phyloP scores from a whole-genome alignment of 2,888 invertebrate species.

The Sphaerophoria taeniata region DNA sequence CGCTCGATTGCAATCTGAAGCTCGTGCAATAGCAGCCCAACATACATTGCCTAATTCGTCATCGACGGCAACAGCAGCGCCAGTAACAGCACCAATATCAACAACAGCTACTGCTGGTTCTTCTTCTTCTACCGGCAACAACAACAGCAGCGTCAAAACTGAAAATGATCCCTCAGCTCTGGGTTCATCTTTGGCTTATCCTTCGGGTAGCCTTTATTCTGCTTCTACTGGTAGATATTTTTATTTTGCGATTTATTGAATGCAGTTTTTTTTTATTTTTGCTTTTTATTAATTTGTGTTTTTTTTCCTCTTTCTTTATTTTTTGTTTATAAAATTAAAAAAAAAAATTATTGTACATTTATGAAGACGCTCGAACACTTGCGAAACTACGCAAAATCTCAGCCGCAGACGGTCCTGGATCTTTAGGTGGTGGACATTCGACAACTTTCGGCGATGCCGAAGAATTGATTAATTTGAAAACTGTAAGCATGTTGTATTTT shows the following conservation, averaged over 20 bases:
- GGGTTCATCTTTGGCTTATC: slow-evolving; percentile 56
- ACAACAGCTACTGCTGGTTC: slow-evolving; percentile 42
- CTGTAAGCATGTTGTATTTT: slow-evolving; percentile 81
- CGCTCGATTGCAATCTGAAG: slow-evolving; percentile 72
- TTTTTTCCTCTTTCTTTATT: background rate
- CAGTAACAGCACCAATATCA: slow-evolving; percentile 47
- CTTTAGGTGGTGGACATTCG: slow-evolving; percentile 76
- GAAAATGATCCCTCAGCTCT: slow-evolving; percentile 43
- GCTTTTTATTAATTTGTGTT: slow-evolving; percentile 28
- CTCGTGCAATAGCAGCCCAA: slow-evolving; percentile 76
- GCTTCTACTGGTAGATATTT: slow-evolving; percentile 69
- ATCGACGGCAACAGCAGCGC: slow-evolving; percentile 61
- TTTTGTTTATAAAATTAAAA: too few relatives aligned
- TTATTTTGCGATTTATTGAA: slow-evolving; percentile 56
- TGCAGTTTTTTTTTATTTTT: slow-evolving; percentile 55
- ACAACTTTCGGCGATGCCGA: slow-evolving; percentile 78
- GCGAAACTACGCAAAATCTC: slow-evolving; percentile 63
- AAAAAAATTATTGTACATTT: slow-evolving; percentile 15
- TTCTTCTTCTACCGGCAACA: slow-evolving; percentile 1
- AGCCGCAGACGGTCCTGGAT: slow-evolving; percentile 69
- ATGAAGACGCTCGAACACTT: slow-evolving; percentile 44
- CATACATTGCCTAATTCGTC: slow-evolving; percentile 64
- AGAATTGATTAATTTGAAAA: slow-evolving; percentile 82
- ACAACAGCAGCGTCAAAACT: slow-evolving; percentile 9
- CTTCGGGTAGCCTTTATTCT: slow-evolving; percentile 59